Evolutionary conservation across 2,113 vertebrate genomes (phyloP).

Genomic region (Thunnus thynnus): DNA sequence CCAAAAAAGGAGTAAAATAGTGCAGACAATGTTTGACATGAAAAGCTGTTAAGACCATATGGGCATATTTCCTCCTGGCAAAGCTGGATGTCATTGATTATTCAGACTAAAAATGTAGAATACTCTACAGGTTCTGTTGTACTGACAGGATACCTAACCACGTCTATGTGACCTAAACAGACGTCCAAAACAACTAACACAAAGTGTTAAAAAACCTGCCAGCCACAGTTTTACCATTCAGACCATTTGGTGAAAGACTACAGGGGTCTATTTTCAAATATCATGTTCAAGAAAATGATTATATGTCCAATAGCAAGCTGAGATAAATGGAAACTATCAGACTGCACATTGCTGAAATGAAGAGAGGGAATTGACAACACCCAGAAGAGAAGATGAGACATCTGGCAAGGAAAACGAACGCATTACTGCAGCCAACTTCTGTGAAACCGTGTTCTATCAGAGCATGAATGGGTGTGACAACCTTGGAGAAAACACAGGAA

Average conservation of each 20-base stretch:
- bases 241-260: neutral
- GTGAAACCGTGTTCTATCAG: slow-evolving; percentile 15
- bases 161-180: neutral
- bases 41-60: neutral
- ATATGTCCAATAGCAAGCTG: slow-evolving; percentile 10
- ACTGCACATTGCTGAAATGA: slow-evolving; percentile 48
- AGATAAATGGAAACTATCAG: slow-evolving; percentile 52
- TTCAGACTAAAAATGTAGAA: neutral
- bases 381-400: slow-evolving; percentile 38
- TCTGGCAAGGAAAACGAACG: slow-evolving; percentile 31
- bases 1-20: too few relatives aligned
- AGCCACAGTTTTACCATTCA: neutral
- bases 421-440: slow-evolving; percentile 29
- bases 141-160: neutral
- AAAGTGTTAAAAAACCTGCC: neutral
- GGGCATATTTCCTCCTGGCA: neutral
- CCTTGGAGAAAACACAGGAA: neutral
- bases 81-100: neutral
- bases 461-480: slow-evolving; percentile 20
- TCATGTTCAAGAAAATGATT: slow-evolving; percentile 19
- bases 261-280: slow-evolving; percentile 8
- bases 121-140: neutral
- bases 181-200: neutral
- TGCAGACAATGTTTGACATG: too few relatives aligned
- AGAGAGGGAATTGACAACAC: slow-evolving; percentile 48